Evolutionary conservation across 2,797 vertebrate genomes (phyloP), one percentile per base, ranked within the genome.

Genomic region (Delichon dasypus): DNA sequence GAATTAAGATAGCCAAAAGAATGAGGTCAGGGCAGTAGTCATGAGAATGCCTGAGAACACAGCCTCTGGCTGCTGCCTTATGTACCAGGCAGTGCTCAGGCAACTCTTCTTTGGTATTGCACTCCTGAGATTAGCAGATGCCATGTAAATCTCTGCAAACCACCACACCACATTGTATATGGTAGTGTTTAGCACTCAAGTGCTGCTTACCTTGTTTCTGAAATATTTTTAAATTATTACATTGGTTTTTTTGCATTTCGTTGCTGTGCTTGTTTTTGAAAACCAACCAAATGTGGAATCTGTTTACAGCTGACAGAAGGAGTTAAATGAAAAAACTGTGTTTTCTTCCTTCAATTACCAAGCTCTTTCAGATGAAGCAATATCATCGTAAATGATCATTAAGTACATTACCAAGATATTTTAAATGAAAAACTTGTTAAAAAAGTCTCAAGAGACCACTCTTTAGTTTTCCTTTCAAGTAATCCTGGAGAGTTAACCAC

Each of bases 381-480:
- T 67, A 74, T 57, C 1, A 2, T 57, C 53, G 62, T 80, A 80
- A 83, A 89, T 77, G 61, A 50, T 45, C 42, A 77, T 81, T 48
- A 85, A 51, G 29, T 82, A 85, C 74, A 84, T 78, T 87, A 75
- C 38, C 19, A 57, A 87, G 53, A 32, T 47, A 75, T 77, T 95
- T 93, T 83, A 77, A 92, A 74, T 57, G 0, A 67, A 85, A 27
- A 13, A 34, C 23, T 86, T 80, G 2, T 32, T 48, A 58, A 82
- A 61, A 80, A 16, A 20, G 38, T 34, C 22, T 66, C n/a, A 26
- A 85, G 38, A 50, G 20, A 48, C 9, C 9, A 5, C 5, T 83
- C 10, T 18, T 67, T 51, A 81, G 60, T 54, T 85, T 90, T 72
- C 29, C 7, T 85, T 94, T 72, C 29, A 72, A 34, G 65, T 75